Base-by-base conservation (phyloP, 2,888 invertebrate genomes). In the Meteorus cinctellus region DNA sequence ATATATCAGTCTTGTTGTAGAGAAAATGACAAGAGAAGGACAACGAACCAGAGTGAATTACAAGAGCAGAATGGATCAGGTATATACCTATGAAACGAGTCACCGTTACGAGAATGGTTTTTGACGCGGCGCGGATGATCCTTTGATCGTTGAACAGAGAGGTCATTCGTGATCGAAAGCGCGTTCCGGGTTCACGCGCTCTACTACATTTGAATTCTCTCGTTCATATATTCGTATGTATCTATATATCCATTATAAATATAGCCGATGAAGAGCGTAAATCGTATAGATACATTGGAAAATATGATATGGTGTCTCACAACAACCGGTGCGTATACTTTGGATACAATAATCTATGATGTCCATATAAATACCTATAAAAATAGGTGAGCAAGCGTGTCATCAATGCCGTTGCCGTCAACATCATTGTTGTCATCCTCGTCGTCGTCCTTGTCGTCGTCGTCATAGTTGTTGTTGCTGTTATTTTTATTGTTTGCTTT, bases 171-270 rank as follows among this genome's bases (percentile, higher is more conserved):
- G 75, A 71, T 75, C 71, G 71, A 71, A 59, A 66, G 34, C 73
- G 68, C 74, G 79, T 79, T 79, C 79, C 80, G 80, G 79, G 80
- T 79, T 80, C 79, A 80, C 77, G 77, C 75, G 79, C 66, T 65
- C 71, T 68, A 70, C 55, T 66, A 69, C 48, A 62, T 24, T 63
- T 69, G 67, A 67, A 60, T 67, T 67, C 73, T 67, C 62, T 62
- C 51, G 62, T 51, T 66, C 41, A 63, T 71, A 63, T 31, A 63
- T 29, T 3, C 68, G 63, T 14, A 72, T 10, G 59, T 48, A 16
- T 31, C 55, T 69, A 55, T 36, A 55, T n/a, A 67, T 24, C 41
- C 14, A 10, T 14, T 34, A 60, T 75, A 34, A 27, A 48, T 69
- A 62, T 62, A 29, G 41, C 45, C 45, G 10, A 45, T 69, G 48